Percentiles rank a stretch among this genome's conserved stretches.
These are phyloP conservation scores for Pseudorasbora parva DNA, from an alignment of 2,113 vertebrate species.

Conservation along the genomic window DNA sequence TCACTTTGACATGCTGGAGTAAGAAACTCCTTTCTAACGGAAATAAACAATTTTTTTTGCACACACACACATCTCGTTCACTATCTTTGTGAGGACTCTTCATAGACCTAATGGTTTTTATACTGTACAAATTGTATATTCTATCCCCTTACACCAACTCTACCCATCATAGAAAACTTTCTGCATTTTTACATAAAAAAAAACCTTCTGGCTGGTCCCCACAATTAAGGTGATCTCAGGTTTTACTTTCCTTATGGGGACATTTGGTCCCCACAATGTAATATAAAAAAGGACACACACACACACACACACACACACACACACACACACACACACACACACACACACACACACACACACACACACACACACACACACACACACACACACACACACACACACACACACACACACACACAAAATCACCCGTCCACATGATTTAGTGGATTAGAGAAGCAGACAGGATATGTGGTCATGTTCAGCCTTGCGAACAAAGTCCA, in stretches of 20 bases:
- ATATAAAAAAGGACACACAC: no score
- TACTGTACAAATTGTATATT: no score
- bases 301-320: not conserved
- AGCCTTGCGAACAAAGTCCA: slow-evolving; percentile 16
- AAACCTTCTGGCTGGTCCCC: no score
- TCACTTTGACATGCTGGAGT: slow-evolving; percentile 34
- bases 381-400: not conserved
- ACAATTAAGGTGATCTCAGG: no score
- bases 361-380: no score
- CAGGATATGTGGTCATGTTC: slow-evolving; percentile 6
- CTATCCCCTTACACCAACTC: no score
- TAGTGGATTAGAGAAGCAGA: slow-evolving; percentile 38
- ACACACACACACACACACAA: not conserved
- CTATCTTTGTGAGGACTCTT: no score
- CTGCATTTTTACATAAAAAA: no score
- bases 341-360: not conserved
- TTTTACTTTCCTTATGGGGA: no score
- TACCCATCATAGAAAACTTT: no score
- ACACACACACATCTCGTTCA: not conserved
- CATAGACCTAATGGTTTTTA: no score
- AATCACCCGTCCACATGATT: slow-evolving; percentile 20
- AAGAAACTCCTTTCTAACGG: slow-evolving; percentile 34
- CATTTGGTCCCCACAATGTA: no score
- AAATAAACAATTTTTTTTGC: slow-evolving; percentile 46
- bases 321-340: not conserved